A percentile compares a stretch with the other conserved stretches of the same genome.
These are phyloP conservation scores for Emydocephalus ijimae DNA, from an alignment of 2,113 vertebrate genomes.

Conservation along the genomic window DNA sequence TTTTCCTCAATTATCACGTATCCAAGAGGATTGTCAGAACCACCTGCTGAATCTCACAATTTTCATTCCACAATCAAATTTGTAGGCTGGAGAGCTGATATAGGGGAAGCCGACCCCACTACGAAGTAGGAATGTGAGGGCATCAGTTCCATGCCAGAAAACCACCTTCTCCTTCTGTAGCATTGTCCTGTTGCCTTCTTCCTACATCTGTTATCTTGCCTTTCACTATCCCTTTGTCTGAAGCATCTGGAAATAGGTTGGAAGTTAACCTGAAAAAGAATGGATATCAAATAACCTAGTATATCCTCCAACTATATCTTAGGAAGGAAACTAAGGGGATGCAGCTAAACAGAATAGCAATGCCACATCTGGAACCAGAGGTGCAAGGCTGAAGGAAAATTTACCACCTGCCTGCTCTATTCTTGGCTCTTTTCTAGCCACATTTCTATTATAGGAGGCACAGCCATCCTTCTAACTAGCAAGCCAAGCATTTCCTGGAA, in stretches of 20 bases:
- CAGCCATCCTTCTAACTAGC: constrained; percentile 21
- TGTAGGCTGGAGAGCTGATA: neutral
- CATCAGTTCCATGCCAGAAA: neutral
- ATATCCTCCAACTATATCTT: neutral
- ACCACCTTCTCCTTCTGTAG: neutral
- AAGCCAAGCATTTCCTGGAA: constrained; percentile 31
- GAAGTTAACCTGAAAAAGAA: neutral
- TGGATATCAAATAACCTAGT: neutral
- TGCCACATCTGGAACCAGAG: constrained; percentile 10
- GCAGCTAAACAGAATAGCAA: neutral
- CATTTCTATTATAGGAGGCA: constrained; percentile 11
- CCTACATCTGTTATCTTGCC: too few species aligned
- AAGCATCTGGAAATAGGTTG: neutral
- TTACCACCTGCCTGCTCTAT: constrained; percentile 24
- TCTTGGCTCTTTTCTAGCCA: constrained; percentile 10
- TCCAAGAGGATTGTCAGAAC: neutral
- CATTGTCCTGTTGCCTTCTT: neutral
- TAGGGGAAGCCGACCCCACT: neutral
- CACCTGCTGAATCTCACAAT: neutral
- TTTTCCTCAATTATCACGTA: neutral
- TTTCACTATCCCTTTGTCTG: neutral
- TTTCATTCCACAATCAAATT: neutral
- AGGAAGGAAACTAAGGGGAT: neutral
- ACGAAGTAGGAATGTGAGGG: neutral
- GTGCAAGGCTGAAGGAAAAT: constrained; percentile 7